phyloP scores from a whole-genome alignment of 2,888 invertebrate species.

The Rutpela maculata region DNA sequence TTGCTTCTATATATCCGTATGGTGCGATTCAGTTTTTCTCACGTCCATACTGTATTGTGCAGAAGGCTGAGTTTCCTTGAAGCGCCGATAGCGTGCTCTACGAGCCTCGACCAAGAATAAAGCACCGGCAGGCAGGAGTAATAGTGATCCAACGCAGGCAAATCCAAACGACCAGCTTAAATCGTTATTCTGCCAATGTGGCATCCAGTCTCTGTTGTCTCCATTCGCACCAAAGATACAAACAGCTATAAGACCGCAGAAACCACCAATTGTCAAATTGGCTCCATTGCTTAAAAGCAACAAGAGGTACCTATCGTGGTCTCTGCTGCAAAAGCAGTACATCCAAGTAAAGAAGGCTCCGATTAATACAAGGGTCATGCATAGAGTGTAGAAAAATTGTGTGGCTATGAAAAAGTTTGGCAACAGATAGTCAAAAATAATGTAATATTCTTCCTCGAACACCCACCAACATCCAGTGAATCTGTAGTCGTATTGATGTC shows the following conservation, averaged over 20 bases:
- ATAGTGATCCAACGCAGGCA: constrained; percentile 86
- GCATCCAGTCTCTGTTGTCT: constrained; percentile 96
- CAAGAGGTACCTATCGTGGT: constrained; percentile 85
- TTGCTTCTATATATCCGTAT: constrained; percentile 80
- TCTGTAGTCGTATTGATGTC: constrained; percentile 87
- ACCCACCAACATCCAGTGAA: constrained; percentile 97
- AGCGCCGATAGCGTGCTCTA: constrained; percentile 83
- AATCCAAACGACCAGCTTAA: constrained; percentile 96
- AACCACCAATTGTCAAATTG: constrained; percentile 83
- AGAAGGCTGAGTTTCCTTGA: constrained; percentile 82
- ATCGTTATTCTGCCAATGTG: constrained; percentile 96
- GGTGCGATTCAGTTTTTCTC: constrained; percentile 78
- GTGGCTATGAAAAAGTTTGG: constrained; percentile 95
- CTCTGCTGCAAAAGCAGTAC: constrained; percentile 84
- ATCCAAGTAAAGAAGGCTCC: constrained; percentile 84
- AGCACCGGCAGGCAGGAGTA: constrained; percentile 85
- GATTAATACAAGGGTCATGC: constrained; percentile 87
- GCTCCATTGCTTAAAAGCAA: constrained; percentile 85
- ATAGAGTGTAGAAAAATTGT: constrained; percentile 94
- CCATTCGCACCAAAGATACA: constrained; percentile 93
- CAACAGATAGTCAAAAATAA: constrained; percentile 91
- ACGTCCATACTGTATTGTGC: constrained; percentile 82
- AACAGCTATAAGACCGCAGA: constrained; percentile 89
- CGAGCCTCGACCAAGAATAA: constrained; percentile 90
- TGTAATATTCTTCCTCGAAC: constrained; percentile 97